Evolutionary conservation across 2,797 vertebrate species (phyloP).

Genomic region (Acanthurus tractus): DNA sequence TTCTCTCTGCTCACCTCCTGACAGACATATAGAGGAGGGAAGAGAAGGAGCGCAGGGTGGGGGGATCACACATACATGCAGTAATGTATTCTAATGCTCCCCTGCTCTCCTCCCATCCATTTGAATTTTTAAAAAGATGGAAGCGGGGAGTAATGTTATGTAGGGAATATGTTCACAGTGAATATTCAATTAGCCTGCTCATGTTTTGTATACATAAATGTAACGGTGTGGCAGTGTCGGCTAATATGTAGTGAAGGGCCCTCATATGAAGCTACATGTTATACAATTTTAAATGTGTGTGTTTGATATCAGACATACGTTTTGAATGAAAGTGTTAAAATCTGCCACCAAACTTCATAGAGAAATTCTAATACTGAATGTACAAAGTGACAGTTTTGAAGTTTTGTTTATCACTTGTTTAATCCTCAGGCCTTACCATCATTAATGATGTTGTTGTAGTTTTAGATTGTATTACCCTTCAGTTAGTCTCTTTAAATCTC

Average conservation of each 20-base stretch:
- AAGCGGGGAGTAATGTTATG: constrained; percentile 68
- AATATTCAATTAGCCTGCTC: constrained; percentile 76
- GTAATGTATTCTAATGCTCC: constrained; percentile 84
- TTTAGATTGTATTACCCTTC: not conserved
- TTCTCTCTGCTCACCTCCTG: constrained; percentile 63
- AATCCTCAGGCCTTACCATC: not conserved
- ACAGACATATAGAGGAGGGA: constrained; percentile 68
- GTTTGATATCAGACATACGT: constrained; percentile 43
- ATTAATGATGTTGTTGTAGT: not conserved
- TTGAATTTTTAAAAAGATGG: constrained; percentile 81
- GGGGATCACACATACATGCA: constrained; percentile 56
- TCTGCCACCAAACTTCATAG: constrained; percentile 32
- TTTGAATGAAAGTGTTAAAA: constrained; percentile 73
- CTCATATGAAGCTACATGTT: constrained; percentile 35
- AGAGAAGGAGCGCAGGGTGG: not conserved
- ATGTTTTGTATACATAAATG: constrained; percentile 68
- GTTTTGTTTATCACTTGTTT: not conserved
- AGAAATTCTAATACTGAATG: not conserved
- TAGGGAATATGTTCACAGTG: constrained; percentile 82
- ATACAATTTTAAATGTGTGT: constrained; percentile 54
- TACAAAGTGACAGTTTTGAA: not conserved
- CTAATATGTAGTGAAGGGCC: constrained; percentile 72
- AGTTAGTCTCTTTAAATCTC: not conserved
- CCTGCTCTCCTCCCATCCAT: constrained; percentile 72
- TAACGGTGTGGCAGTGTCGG: constrained; percentile 22